Conservation (phyloP, 2,888 invertebrate species). For the Hipparchia sbordonii region DNA sequence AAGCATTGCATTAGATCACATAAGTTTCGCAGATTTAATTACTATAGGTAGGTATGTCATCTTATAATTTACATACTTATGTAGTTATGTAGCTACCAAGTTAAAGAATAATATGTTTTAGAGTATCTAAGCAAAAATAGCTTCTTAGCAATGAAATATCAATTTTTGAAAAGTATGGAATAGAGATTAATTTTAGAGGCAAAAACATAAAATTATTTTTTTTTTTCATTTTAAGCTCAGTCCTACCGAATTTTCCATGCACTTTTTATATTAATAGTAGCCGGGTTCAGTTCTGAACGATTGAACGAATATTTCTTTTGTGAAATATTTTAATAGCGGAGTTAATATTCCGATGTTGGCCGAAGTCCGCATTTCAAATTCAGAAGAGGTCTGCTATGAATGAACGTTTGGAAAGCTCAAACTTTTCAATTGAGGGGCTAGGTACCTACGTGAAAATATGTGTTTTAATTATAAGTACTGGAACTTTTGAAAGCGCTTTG, state of each 20-base stretch:
- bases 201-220: no score
- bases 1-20: background rate
- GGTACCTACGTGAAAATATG: slow-evolving; percentile 17
- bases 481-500: slow-evolving; percentile 14
- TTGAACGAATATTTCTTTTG: slow-evolving; percentile 5
- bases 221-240: no score
- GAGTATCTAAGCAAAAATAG: no score
- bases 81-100: background rate
- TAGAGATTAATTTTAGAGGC: no score
- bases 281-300: slow-evolving; percentile 1
- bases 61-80: background rate
- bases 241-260: background rate
- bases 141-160: no score
- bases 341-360: slow-evolving; percentile 18
- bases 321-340: slow-evolving; percentile 14
- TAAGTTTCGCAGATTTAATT: background rate
- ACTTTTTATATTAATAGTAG: background rate
- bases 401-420: slow-evolving; percentile 27
- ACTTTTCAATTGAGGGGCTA: slow-evolving; percentile 30
- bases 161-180: no score
- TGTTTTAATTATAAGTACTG: slow-evolving; percentile 27
- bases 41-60: slow-evolving; percentile 3
- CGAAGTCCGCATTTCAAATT: slow-evolving; percentile 26
- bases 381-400: slow-evolving; percentile 25
- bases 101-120: background rate